These are phyloP conservation scores for Hyposoter didymator DNA, from an alignment of 2,888 invertebrate genomes.

Conservation along the genomic window DNA sequence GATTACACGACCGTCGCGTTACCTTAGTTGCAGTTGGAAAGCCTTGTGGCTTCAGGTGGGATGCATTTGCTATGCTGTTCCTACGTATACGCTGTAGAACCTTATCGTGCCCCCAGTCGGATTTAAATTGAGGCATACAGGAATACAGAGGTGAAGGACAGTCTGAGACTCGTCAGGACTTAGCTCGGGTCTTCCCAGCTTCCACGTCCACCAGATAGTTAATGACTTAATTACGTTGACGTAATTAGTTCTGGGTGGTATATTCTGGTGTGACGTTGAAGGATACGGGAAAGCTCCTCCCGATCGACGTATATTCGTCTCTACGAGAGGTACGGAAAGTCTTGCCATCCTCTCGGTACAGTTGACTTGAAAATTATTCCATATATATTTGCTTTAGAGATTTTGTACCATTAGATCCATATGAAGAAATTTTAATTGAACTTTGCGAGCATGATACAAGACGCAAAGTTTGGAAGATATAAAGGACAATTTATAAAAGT, in stretches of 20 bases:
- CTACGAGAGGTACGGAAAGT: conserved; percentile 21
- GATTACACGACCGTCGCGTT: conserved; percentile 66
- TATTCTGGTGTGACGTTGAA: conserved; percentile 30
- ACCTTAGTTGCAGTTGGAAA: background rate
- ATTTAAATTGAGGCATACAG: conserved; percentile 3
- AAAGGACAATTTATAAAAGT: too few relatives aligned
- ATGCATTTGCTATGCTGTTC: conserved; percentile 14
- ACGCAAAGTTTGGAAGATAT: too few relatives aligned
- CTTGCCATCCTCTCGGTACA: conserved; percentile 17
- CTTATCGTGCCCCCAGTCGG: conserved; percentile 11
- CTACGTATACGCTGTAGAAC: conserved; percentile 43
- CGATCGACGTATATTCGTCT: conserved; percentile 57
- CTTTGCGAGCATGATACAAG: too few relatives aligned
- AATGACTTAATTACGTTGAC: conserved; percentile 80
- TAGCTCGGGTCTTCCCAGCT: conserved; percentile 65
- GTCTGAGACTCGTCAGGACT: conserved; percentile 45
- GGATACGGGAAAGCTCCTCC: conserved; percentile 30
- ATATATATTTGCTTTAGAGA: background rate
- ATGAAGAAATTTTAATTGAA: background rate
- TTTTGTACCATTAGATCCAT: background rate
- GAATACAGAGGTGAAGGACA: conserved; percentile 65
- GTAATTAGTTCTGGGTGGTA: conserved; percentile 76
- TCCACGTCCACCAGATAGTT: conserved; percentile 74
- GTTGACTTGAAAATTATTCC: conserved; percentile 1
- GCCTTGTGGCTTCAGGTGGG: background rate